Evolutionary conservation across 92 coral and sea anemone species (phyloP).

Genomic region (Palythoa caribaeorum): DNA sequence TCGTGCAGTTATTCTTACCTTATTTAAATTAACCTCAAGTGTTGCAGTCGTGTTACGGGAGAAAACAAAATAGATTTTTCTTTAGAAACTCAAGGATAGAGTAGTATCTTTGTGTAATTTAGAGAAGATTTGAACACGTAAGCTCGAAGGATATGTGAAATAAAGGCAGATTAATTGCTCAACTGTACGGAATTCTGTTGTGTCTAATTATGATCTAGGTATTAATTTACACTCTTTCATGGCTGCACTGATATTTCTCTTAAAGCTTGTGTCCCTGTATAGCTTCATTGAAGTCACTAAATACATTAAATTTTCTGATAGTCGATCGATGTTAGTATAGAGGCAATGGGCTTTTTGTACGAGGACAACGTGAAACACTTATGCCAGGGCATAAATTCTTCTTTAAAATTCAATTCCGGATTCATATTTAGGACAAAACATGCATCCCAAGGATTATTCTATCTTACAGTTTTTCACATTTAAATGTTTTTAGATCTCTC

Average conservation of each 20-base stretch:
- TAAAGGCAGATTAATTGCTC: not conserved
- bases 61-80: not conserved
- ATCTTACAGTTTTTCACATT: not conserved
- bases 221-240: not conserved
- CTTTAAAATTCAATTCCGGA: slow-evolving; percentile 13
- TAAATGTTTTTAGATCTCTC: not conserved
- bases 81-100: not conserved
- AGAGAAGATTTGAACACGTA: not conserved
- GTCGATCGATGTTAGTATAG: too few species aligned
- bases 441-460: not conserved
- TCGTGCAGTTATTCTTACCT: not conserved
- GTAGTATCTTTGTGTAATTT: not conserved
- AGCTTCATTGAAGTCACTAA: not conserved
- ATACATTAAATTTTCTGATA: not conserved
- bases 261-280: too few species aligned
- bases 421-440: not conserved
- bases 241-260: not conserved
- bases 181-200: not conserved
- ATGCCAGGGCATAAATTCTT: not conserved
- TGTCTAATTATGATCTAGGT: not conserved
- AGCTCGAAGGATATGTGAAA: not conserved
- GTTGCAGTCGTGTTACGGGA: slow-evolving; percentile 6
- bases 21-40: not conserved
- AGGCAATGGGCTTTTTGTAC: not conserved
- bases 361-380: not conserved